These are phyloP conservation scores for Amphibalanus amphitrite DNA, from an alignment of 1,140 invertebrate species.

Conservation along the genomic window DNA sequence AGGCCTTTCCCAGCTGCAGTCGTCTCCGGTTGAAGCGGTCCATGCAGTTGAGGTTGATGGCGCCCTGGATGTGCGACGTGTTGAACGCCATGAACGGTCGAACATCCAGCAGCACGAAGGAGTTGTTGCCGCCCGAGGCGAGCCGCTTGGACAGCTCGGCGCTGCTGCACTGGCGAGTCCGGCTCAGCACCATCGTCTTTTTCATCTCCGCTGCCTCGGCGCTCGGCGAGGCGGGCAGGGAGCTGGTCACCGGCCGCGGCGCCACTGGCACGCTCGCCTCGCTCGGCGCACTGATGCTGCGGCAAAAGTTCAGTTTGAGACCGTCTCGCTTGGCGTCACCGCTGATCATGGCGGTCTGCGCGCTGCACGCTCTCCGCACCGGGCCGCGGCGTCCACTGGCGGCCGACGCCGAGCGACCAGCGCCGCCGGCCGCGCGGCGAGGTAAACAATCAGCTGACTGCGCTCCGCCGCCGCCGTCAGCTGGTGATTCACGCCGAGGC, in stretches of 20 bases:
- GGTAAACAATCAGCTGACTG: constrained; percentile 11
- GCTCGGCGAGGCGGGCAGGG: constrained; percentile 37
- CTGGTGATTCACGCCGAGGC: not conserved
- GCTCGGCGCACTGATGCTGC: constrained; percentile 41
- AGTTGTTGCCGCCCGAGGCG: constrained; percentile 20
- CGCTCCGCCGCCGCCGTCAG: constrained; percentile 9
- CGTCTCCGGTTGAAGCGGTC: constrained; percentile 50
- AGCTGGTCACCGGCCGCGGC: constrained; percentile 23
- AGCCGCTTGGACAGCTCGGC: constrained; percentile 21
- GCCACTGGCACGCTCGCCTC: constrained; percentile 23
- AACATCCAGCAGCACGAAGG: constrained; percentile 45
- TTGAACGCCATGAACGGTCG: constrained; percentile 54
- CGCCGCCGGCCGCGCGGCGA: not conserved
- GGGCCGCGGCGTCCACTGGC: constrained; percentile 6
- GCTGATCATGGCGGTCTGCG: constrained; percentile 23
- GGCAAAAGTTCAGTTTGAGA: constrained; percentile 37
- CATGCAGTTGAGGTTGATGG: constrained; percentile 55
- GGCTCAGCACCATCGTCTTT: constrained; percentile 29
- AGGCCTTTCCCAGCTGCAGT: constrained; percentile 45
- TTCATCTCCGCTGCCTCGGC: constrained; percentile 35
- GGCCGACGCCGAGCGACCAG: not conserved
- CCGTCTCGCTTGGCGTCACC: constrained; percentile 33
- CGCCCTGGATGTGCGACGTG: constrained; percentile 46
- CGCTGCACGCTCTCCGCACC: not conserved
- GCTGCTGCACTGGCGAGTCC: constrained; percentile 23